A percentile compares a stretch with the other conserved stretches of the same genome.
Conservation (phyloP, 1,140 invertebrate genomes). For the Globodera rostochiensis region DNA sequence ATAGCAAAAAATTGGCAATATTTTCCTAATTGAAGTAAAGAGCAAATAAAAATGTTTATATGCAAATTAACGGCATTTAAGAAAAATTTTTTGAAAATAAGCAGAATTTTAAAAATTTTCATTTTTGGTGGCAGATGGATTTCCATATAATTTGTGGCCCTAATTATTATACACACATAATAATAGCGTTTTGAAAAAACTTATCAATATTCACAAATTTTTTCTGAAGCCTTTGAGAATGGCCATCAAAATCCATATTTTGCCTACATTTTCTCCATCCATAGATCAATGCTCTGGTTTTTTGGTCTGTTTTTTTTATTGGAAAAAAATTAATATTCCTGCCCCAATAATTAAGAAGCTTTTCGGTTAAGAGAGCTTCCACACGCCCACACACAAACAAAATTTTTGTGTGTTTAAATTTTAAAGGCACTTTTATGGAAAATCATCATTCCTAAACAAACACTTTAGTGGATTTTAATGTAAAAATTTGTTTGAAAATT, state of each 20-base stretch:
- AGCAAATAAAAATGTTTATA: no score
- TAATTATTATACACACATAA: background rate
- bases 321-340: no score
- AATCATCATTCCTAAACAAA: no score
- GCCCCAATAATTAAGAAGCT: no score
- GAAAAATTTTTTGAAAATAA: constrained; percentile 1
- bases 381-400: no score
- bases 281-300: constrained; percentile 8
- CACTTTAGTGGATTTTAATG: no score
- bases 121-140: no score
- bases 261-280: constrained; percentile 4
- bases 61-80: background rate
- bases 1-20: no score
- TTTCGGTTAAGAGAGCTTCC: no score
- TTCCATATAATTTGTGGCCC: no score
- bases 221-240: background rate
- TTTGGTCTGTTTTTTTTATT: constrained; percentile 6
- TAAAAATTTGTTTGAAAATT: background rate
- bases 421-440: background rate
- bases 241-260: constrained; percentile 12
- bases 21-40: no score
- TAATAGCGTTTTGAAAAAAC: background rate
- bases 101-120: background rate
- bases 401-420: no score
- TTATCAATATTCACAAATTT: background rate